Evolutionary conservation across 2,888 invertebrate species (phyloP), one percentile per base, ranked within the genome.

Genomic region (Selenia dentaria): DNA sequence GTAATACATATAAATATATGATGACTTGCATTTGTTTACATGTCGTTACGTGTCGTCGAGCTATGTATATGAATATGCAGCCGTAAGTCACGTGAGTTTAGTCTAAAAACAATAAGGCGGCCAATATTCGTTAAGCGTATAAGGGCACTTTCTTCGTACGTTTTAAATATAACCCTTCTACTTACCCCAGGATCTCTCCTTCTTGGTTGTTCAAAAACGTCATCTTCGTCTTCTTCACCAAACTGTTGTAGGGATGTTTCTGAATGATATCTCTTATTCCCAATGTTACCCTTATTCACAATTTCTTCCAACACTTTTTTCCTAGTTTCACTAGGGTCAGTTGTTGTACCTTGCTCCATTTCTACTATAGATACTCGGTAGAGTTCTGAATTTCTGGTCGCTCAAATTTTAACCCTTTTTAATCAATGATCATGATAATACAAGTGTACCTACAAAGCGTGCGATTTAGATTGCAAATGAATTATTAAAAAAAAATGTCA

Each of bases 221-320:
- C 50, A n/a, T 73, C 74, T 29, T 77, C 79, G 35, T 79, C 74
- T 43, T 79, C 82, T 43, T 79, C 82, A 18, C 66, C 79, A 42
- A 67, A 80, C 34, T 85, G 70, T 39, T 88, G 86, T 9, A 89
- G 62, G 2, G 87, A 86, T 1, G 85, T 76, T 50, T 90, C 90
- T 1, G 90, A 90, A 56, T 89, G 87, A 53, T 79, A 88, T 41
- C 82, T 84, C 56, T 88, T 87, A 35, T 79, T 77, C 32, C 88
- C 87, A 55, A 88, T 32, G 39, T 74, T 76, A 38, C 70, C 80
- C 41, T 79, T 79, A 49, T 79, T 83, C 38, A 67, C 55, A 45
- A 83, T 77, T 64, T 83, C 83, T 10, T 83, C 75, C 40, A 82
- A 51, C 40, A 83, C 62, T 55, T 80, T 74, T 39, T 74, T 74